These are phyloP conservation scores for Typhlichthys eigenmanni DNA, from an alignment of 2,797 vertebrate genomes.

Conservation along the genomic window DNA sequence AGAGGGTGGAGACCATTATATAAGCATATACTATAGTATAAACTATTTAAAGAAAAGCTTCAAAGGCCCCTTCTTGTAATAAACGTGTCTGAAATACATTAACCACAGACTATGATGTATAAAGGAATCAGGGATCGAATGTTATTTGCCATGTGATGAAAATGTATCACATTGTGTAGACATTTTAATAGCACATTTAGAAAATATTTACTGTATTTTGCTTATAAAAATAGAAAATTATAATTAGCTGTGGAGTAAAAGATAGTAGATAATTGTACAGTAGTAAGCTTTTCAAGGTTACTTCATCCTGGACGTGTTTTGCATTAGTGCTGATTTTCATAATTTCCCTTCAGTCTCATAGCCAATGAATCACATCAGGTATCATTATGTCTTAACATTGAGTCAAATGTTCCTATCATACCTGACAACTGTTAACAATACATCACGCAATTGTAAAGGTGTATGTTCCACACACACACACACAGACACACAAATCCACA, in stretches of 20 bases:
- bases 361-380: slow-evolving; percentile 24
- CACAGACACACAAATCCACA: slow-evolving; percentile 19
- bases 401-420: slow-evolving; percentile 32
- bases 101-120: too few species aligned
- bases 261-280: too few species aligned
- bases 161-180: too few species aligned
- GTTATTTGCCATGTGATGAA: too few species aligned
- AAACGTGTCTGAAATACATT: too few species aligned
- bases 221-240: slow-evolving; percentile 9
- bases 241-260: slow-evolving; percentile 33
- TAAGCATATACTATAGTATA: not conserved
- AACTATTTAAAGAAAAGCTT: not conserved
- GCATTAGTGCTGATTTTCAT: slow-evolving; percentile 19
- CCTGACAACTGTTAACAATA: slow-evolving; percentile 28
- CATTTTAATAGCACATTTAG: too few species aligned
- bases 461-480: slow-evolving; percentile 22
- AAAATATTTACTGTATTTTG: too few species aligned
- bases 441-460: slow-evolving; percentile 8
- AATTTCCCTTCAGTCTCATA: slow-evolving; percentile 9
- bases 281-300: too few species aligned
- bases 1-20: not conserved
- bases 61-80: too few species aligned
- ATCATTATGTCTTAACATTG: slow-evolving; percentile 24
- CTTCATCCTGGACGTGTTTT: slow-evolving; percentile 60
- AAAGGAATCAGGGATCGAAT: too few species aligned